Base-by-base conservation (phyloP, 2,113 vertebrate genomes). In the Thamnaconus septentrionalis region DNA sequence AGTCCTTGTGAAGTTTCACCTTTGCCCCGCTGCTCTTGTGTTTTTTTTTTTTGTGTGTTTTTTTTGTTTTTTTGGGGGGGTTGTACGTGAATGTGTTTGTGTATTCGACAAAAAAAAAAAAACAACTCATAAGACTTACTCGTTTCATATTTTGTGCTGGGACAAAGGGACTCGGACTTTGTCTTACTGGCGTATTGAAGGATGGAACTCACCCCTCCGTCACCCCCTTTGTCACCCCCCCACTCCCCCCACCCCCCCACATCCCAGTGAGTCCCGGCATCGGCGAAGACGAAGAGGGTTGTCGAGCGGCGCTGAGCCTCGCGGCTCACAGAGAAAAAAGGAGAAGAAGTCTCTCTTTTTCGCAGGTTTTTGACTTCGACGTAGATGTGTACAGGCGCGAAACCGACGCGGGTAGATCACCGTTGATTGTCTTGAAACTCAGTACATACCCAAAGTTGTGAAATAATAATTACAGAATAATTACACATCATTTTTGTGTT, bases 41-140 rank as follows among this genome's bases (percentile, higher is more conserved):
- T 7, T 73, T 81, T 79, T 67, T 72, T 59, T 7, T 73, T 81
- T 79, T 67, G 56, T 64, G 50, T 73, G 86, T 50, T 80, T 83
- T 66, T 80, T 85, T 82, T 76, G 77, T 87, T 80, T 83, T 75
- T 82, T 68, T 75, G 72, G 84, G 72, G 71, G 45, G 42, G 64
- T 79, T 64, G 18, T 31, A 31, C 18, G 18, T 31, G 18, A 31
- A 31, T 31, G 18, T 81, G 77, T 77, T 78, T 71, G 76, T 81
- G 71, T 68, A 66, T 74, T 81, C 66, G 8, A 64, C 47, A 61
- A 75, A 68, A 76, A 68, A 83, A 69, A 56, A 74, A 78, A 71
- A 71, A 81, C 64, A 62, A 31, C 18, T 31, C 18, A 31, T 31
- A 31, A 31, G 18, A 31, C 18, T 31, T 31, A 31, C 71, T 67